Conservation (phyloP, 2,113 vertebrate genomes). For the Pipa parva region DNA sequence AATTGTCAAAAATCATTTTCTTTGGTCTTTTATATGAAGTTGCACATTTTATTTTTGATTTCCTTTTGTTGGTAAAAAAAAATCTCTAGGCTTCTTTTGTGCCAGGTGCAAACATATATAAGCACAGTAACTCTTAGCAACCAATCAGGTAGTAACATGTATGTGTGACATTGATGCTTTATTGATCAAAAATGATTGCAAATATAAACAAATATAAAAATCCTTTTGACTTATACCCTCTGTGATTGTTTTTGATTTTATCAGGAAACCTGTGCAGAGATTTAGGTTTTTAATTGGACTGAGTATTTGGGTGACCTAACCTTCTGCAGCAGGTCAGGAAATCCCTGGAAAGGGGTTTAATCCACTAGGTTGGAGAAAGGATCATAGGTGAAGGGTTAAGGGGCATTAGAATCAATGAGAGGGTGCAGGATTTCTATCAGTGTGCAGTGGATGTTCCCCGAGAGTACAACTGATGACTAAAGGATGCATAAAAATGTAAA, state of each 20-base stretch:
- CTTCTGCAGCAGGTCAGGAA: slow-evolving; percentile 25
- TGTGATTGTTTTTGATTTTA: neutral
- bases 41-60: too few relatives aligned
- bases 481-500: slow-evolving; percentile 9
- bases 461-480: slow-evolving; percentile 7
- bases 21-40: too few relatives aligned
- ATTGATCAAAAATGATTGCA: too few relatives aligned
- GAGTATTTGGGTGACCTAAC: slow-evolving; percentile 22
- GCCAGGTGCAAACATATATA: too few relatives aligned
- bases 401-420: slow-evolving; percentile 31
- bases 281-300: slow-evolving; percentile 35
- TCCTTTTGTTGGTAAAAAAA: too few relatives aligned
- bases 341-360: slow-evolving; percentile 34
- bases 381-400: slow-evolving; percentile 25
- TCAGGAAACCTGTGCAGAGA: slow-evolving; percentile 10
- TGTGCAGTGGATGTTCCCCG: slow-evolving; percentile 8
- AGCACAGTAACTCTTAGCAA: too few relatives aligned
- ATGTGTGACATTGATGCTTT: too few relatives aligned
- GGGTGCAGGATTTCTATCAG: slow-evolving; percentile 28
- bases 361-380: slow-evolving; percentile 24
- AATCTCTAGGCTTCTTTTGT: too few relatives aligned
- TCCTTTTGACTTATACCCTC: too few relatives aligned
- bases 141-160: too few relatives aligned
- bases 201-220: too few relatives aligned
- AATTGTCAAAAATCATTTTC: too few relatives aligned